phyloP scores from a whole-genome alignment of 1,140 invertebrate species.

The Halesus radiatus region DNA sequence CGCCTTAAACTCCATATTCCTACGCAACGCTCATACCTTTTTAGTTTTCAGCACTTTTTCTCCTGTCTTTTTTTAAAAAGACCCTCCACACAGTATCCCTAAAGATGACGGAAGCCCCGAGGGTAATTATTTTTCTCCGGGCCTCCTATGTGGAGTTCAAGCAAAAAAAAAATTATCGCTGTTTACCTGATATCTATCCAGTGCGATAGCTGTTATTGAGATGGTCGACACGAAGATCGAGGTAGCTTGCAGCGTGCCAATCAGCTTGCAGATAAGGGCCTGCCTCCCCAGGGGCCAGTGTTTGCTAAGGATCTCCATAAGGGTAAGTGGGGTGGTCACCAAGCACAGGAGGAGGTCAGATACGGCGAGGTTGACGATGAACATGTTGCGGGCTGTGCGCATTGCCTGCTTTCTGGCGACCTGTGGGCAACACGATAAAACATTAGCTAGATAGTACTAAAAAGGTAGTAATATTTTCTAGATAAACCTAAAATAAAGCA shows the following conservation, averaged over 20 bases:
- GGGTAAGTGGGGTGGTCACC: conserved; percentile 88
- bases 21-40: too few relatives aligned
- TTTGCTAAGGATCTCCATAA: conserved; percentile 84
- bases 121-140: too few relatives aligned
- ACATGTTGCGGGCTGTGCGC: conserved; percentile 89
- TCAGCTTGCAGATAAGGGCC: conserved; percentile 82
- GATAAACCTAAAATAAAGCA: too few relatives aligned
- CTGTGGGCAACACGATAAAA: conserved; percentile 58
- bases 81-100: too few relatives aligned
- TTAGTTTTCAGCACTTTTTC: too few relatives aligned
- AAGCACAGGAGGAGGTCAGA: conserved; percentile 88
- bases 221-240: conserved; percentile 92
- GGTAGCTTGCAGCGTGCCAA: conserved; percentile 85
- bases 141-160: not conserved
- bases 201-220: conserved; percentile 90
- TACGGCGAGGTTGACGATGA: conserved; percentile 91
- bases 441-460: too few relatives aligned
- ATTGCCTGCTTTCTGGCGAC: conserved; percentile 84
- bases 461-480: too few relatives aligned
- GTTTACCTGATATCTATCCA: conserved; percentile 83
- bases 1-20: too few relatives aligned
- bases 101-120: too few relatives aligned
- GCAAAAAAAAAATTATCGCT: conserved; percentile 26
- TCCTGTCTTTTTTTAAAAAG: too few relatives aligned
- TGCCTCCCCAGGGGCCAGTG: conserved; percentile 81